A percentile compares a stretch with the other conserved stretches of the same genome.
Conservation (phyloP, 2,797 vertebrate species). For the Octomys mimax region DNA sequence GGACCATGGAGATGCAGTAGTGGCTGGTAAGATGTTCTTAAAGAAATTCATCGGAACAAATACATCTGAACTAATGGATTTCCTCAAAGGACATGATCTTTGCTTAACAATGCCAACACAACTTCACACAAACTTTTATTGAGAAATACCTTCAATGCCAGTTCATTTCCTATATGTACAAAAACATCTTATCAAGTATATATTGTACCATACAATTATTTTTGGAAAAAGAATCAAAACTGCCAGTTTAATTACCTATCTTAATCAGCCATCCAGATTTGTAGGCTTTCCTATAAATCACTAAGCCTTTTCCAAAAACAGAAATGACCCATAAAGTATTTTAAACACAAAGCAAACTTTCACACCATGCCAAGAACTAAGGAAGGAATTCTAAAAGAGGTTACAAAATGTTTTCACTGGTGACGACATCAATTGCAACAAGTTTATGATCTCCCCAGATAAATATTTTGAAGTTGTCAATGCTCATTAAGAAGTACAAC, state of each 20-base stretch:
- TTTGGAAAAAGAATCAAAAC: background rate
- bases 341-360: background rate
- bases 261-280: constrained; percentile 34
- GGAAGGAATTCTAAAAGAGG: background rate
- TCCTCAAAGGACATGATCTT: background rate
- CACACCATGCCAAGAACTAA: background rate
- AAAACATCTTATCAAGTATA: background rate
- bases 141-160: background rate
- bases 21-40: background rate
- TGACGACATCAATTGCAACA: background rate
- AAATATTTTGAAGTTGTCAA: background rate
- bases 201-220: background rate
- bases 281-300: constrained; percentile 36
- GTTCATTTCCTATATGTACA: background rate
- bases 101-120: background rate
- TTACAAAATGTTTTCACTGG: background rate
- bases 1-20: background rate
- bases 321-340: constrained; percentile 35
- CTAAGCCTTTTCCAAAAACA: constrained; percentile 9
- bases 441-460: background rate
- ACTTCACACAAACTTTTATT: background rate
- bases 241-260: background rate
- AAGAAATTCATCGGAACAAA: constrained; percentile 21
- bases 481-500: background rate
- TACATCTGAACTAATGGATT: background rate